Percentiles rank a stretch among this genome's conserved stretches.
Conservation (phyloP, 2,113 vertebrate species). For the Ceyx cyanopectus region DNA sequence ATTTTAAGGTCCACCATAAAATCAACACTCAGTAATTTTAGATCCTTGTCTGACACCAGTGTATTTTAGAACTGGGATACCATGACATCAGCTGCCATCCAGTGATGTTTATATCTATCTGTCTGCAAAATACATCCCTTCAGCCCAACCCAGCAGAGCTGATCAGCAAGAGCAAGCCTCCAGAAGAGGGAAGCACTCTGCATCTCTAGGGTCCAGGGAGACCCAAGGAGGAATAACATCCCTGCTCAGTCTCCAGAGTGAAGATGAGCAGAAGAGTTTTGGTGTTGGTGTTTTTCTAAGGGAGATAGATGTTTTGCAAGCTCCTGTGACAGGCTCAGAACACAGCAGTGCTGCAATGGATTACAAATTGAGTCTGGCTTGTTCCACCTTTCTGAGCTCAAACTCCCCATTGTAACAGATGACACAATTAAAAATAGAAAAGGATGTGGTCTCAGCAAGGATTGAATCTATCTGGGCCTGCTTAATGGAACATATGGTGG, state of each 20-base stretch:
- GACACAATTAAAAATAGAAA: constrained; percentile 71
- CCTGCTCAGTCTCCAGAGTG: background rate
- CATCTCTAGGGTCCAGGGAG: background rate
- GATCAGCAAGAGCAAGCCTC: background rate
- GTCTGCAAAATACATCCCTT: background rate
- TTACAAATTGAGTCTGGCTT: background rate
- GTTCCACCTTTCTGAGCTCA: constrained; percentile 55
- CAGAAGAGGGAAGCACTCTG: background rate
- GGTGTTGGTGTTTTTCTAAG: background rate
- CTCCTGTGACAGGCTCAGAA: background rate
- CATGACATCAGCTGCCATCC: background rate
- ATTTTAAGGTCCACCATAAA: background rate
- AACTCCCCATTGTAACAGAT: constrained; percentile 62
- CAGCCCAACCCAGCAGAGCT: background rate
- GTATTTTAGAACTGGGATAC: background rate
- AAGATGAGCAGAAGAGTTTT: background rate
- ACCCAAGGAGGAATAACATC: background rate
- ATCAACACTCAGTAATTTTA: background rate
- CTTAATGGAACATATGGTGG: constrained; percentile 56
- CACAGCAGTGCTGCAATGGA: background rate
- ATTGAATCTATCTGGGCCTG: constrained; percentile 23
- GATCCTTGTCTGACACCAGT: background rate
- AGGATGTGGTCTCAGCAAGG: constrained; percentile 54
- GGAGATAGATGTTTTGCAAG: background rate
- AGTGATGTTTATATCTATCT: background rate